Evolutionary conservation across 2,113 vertebrate species (phyloP).

Genomic region (Callocephalon fimbriatum): DNA sequence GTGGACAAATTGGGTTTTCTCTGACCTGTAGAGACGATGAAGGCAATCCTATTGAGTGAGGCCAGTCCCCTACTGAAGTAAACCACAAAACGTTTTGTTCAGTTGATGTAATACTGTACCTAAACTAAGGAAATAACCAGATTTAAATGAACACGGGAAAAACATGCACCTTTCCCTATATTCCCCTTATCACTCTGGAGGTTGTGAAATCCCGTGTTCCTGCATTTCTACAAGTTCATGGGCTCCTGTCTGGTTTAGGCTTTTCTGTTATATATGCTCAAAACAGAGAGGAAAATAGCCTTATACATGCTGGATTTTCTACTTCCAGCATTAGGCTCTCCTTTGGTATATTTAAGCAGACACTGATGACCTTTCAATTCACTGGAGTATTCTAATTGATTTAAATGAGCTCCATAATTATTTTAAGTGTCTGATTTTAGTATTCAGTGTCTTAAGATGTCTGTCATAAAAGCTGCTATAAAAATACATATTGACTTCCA

Average conservation of each 20-base stretch:
- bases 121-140: background rate
- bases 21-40: background rate
- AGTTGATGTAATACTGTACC: background rate
- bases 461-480: background rate
- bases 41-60: background rate
- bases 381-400: background rate
- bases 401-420: background rate
- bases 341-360: background rate
- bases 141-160: background rate
- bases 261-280: background rate
- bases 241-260: background rate
- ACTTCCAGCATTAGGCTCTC: background rate
- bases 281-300: background rate
- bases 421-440: conserved; percentile 6
- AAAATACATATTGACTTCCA: background rate
- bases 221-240: background rate
- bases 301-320: background rate
- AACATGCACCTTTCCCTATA: background rate
- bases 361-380: background rate
- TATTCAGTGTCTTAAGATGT: background rate
- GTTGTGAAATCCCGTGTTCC: background rate
- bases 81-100: fast-evolving
- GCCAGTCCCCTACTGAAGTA: background rate
- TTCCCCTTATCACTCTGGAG: background rate
- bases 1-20: background rate